Evolutionary conservation across 2,113 vertebrate genomes (phyloP), one percentile per base, ranked within the genome.

Genomic region (Neotoma lepida): DNA sequence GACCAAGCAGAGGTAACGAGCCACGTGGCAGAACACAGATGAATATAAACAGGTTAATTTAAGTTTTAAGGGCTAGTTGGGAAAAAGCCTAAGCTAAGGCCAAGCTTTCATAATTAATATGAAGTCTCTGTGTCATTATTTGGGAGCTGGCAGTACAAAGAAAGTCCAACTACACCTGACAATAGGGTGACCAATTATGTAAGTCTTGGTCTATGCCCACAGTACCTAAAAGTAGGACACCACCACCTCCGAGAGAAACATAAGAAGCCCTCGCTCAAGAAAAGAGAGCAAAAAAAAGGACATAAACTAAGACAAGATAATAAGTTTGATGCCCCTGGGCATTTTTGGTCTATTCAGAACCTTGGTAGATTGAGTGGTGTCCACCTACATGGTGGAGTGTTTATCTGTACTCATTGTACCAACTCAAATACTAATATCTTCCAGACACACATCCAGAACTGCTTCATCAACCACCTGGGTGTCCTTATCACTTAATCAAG

Each of bases 161-260:
- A 39, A 71, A 71, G n/a, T n/a, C 68, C n/a, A 22, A 9, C 68
- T 39, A 9, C 68, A 22, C n/a, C 35, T 71, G 1, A 85, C 6
- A 68, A 30, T 12, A 68, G 49, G 28, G 9, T 2, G 13, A 14
- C 4, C 41, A 33, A 8, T 30, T 41, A 18, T 39, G 12, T 39
- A 49, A 30, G 30, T 77, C 12, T 56, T 89, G 28, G 7, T 93
- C 66, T 44, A 14, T 66, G 58, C 10, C 44, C 28, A 8, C 30
- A 51, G 4, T 20, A 54, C 54, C 35, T 17, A 73, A 54, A 73
- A 64, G 12, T 7, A 5, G 13, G n/a, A 2, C 18, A 6, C 13
- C 3, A 2, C 22, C 49, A 12, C 28, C 41, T 64, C 4, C 6
- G 9, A n/a, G 6, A 4, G 15, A 0, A 35, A 20, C 9, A 54